These are phyloP conservation scores for Pseudopodoces humilis DNA, from an alignment of 2,113 vertebrate species.

Conservation along the genomic window DNA sequence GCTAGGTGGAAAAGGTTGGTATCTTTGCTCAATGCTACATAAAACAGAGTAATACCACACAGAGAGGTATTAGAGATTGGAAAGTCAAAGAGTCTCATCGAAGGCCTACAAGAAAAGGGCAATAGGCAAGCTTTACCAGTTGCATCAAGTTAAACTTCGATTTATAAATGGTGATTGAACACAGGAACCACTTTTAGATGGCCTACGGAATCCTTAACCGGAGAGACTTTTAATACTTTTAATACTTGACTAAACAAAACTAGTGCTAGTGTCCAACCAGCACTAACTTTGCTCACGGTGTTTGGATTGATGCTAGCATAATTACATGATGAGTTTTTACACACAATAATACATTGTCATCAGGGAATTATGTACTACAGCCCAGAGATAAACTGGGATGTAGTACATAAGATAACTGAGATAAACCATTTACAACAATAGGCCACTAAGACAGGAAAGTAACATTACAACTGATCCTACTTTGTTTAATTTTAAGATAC, in stretches of 20 bases:
- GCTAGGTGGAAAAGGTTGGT: background rate
- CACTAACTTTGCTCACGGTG: background rate
- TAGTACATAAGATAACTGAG: background rate
- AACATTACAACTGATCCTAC: background rate
- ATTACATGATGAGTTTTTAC: background rate
- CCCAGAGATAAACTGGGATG: background rate
- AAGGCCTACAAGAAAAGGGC: background rate
- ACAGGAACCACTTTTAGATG: background rate
- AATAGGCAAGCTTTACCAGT: background rate
- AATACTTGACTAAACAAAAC: background rate
- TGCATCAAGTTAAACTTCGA: background rate
- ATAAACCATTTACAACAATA: background rate
- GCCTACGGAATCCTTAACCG: background rate
- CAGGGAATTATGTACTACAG: background rate
- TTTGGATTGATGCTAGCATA: background rate
- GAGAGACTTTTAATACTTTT: background rate
- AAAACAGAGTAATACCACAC: background rate
- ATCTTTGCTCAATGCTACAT: background rate
- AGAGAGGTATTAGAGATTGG: background rate
- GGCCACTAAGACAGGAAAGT: background rate
- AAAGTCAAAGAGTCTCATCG: background rate
- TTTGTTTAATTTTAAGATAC: background rate
- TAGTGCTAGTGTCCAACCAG: background rate
- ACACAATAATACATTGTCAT: background rate
- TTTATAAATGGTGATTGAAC: background rate